These are phyloP conservation scores for Vultur gryphus DNA, from an alignment of 2,797 vertebrate species.

Conservation along the genomic window DNA sequence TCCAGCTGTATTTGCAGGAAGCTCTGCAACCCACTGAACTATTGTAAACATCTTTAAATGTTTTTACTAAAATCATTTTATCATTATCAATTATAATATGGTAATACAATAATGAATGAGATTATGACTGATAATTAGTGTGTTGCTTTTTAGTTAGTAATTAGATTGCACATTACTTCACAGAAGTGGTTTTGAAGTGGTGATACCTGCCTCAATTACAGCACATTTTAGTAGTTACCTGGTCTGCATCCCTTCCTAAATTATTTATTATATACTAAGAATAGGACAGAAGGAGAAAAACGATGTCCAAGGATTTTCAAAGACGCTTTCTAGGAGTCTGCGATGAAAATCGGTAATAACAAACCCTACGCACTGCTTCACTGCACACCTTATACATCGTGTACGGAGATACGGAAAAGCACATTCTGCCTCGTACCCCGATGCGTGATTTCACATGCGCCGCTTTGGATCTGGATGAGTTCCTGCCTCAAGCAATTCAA, in stretches of 20 bases:
- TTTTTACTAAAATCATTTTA: background rate
- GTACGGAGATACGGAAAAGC: background rate
- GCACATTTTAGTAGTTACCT: no score
- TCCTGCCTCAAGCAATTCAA: conserved; percentile 17
- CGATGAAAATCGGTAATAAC: background rate
- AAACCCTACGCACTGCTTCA: background rate
- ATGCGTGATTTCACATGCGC: background rate
- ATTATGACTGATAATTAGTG: background rate
- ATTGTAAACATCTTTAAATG: background rate
- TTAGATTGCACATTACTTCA: background rate
- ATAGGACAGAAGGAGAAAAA: background rate
- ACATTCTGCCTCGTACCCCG: background rate
- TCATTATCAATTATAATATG: background rate
- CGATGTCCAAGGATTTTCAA: background rate
- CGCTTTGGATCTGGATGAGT: background rate
- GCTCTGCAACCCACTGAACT: background rate
- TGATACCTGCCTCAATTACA: no score
- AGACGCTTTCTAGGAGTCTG: background rate
- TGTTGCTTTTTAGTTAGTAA: background rate
- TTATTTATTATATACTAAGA: background rate
- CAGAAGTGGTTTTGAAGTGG: background rate
- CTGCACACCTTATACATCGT: background rate
- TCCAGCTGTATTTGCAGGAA: background rate
- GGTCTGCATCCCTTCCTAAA: background rate
- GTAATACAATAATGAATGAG: background rate